These are phyloP conservation scores for Metopia argyrocephala DNA, from an alignment of 2,888 invertebrate genomes.

Conservation along the genomic window DNA sequence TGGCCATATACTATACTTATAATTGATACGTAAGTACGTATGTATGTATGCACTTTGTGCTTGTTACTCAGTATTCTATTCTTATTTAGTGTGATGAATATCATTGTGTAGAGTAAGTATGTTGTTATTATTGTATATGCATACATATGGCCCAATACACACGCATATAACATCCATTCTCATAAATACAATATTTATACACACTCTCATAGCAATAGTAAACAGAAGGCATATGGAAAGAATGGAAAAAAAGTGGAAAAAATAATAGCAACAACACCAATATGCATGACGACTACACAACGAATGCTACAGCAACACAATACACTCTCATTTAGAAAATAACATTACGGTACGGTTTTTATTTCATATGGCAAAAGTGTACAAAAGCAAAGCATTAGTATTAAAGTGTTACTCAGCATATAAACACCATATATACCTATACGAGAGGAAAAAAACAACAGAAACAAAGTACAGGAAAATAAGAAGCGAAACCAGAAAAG, in stretches of 20 bases:
- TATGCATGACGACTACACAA: constrained; percentile 3
- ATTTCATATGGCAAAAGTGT: constrained; percentile 73
- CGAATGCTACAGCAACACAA: constrained; percentile 58
- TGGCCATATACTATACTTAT: too few relatives aligned
- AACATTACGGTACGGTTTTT: constrained; percentile 72
- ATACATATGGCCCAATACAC: not conserved
- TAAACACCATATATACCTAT: constrained; percentile 65
- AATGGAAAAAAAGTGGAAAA: not conserved
- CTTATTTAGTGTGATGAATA: too few relatives aligned
- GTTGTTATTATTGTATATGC: not conserved
- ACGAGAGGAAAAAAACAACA: constrained; percentile 36
- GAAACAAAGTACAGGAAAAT: constrained; percentile 42
- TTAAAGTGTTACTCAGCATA: constrained; percentile 74
- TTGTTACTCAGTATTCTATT: too few relatives aligned
- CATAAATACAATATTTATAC: not conserved
- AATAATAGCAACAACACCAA: constrained; percentile 55
- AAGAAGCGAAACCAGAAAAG: constrained; percentile 56
- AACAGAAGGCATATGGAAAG: constrained; percentile 55
- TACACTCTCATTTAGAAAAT: constrained; percentile 69
- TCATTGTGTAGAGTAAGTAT: not conserved
- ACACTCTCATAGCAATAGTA: not conserved
- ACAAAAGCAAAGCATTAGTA: constrained; percentile 68
- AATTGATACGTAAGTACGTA: too few relatives aligned
- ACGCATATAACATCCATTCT: not conserved
- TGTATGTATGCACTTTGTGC: too few relatives aligned